Conservation (phyloP, 2,888 invertebrate genomes). For the Polyommatus iphigenia region DNA sequence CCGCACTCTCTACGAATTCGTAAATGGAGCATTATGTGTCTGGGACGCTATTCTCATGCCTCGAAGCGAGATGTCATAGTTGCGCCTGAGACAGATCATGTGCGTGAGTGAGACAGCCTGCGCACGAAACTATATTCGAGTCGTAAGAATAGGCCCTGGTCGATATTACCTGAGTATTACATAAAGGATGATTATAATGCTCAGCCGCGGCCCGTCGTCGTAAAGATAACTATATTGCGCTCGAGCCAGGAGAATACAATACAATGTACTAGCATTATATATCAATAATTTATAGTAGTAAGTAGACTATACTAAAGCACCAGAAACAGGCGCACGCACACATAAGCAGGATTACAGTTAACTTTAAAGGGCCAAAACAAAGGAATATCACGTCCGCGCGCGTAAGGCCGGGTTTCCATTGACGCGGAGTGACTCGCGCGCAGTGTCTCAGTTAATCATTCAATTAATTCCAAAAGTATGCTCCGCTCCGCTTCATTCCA, state of each 20-base stretch:
- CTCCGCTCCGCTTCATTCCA: too few species aligned
- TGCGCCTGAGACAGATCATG: background rate
- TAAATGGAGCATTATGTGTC: background rate
- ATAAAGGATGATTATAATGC: conserved; percentile 18
- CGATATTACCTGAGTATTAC: conserved; percentile 19
- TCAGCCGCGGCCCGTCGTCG: background rate
- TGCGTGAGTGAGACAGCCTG: background rate
- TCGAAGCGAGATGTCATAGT: background rate
- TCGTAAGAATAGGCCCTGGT: background rate
- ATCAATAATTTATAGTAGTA: background rate
- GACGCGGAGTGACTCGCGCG: too few species aligned
- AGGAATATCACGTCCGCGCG: too few species aligned
- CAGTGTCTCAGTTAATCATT: too few species aligned
- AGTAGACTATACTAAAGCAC: too few species aligned
- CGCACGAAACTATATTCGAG: background rate
- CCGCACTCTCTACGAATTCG: background rate
- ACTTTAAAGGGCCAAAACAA: too few species aligned
- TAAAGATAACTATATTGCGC: conserved; percentile 25
- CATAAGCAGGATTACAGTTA: too few species aligned
- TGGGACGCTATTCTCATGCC: background rate
- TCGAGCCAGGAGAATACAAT: background rate
- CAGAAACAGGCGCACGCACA: too few species aligned
- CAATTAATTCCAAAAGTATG: too few species aligned
- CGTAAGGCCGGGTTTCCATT: too few species aligned
- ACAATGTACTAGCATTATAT: conserved; percentile 17